Evolutionary conservation across 2,888 invertebrate species (phyloP).

Genomic region (Pyrocoelia pectoralis): DNA sequence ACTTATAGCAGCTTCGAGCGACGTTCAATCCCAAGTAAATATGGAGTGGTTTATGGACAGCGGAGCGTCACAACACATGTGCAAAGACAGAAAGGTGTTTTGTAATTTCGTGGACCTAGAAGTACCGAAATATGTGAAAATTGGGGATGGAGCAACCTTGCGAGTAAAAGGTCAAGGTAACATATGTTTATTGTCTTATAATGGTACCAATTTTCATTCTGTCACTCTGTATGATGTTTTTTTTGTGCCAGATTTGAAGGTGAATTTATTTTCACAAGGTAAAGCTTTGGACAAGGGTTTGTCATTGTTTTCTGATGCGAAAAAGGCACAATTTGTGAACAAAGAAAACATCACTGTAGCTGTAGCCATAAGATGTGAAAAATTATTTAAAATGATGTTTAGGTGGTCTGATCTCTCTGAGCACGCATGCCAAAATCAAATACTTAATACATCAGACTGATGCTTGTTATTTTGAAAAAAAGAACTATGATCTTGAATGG

Average conservation of each 20-base stretch:
- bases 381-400: constrained; percentile 4
- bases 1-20: too few species aligned
- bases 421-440: too few species aligned
- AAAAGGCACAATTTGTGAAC: not conserved
- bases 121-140: not conserved
- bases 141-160: not conserved
- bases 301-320: not conserved
- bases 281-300: not conserved
- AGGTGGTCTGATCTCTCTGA: too few species aligned
- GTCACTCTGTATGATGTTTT: not conserved
- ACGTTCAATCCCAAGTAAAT: not conserved
- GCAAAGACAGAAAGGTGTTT: not conserved
- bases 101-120: not conserved
- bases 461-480: too few species aligned
- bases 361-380: not conserved
- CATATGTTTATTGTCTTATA: not conserved
- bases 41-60: not conserved
- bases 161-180: not conserved
- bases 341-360: not conserved
- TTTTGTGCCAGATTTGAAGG: not conserved
- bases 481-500: too few species aligned
- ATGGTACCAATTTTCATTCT: not conserved
- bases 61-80: not conserved
- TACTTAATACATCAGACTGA: too few species aligned
- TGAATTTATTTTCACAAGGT: not conserved